A percentile compares a stretch with the other conserved stretches of the same genome.
Evolutionary conservation across 2,113 vertebrate species (phyloP).

Genomic region (Melanotaenia duboulayi): DNA sequence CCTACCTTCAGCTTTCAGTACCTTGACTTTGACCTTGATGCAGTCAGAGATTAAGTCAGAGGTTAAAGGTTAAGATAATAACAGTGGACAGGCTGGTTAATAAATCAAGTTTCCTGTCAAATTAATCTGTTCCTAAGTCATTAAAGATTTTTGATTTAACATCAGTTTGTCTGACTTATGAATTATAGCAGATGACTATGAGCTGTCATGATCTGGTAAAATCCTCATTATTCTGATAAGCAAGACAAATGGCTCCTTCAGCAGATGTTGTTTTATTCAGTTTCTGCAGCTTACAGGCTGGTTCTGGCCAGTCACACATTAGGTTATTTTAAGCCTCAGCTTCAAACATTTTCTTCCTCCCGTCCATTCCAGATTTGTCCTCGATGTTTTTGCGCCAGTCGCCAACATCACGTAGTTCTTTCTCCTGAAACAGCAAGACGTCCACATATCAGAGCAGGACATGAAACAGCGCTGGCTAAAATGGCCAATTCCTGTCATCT

Average conservation of each 20-base stretch:
- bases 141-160: too few species aligned
- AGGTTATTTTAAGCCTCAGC: slow-evolving; percentile 85
- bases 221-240: background rate
- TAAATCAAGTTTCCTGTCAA: too few species aligned
- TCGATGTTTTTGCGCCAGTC: slow-evolving; percentile 97
- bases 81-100: too few species aligned
- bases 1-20: too few species aligned
- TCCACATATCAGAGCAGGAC: background rate
- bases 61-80: too few species aligned
- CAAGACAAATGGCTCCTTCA: slow-evolving; percentile 3
- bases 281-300: slow-evolving; percentile 1
- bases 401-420: slow-evolving; percentile 88
- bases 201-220: background rate
- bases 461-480: too few species aligned
- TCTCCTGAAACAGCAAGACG: slow-evolving; percentile 78
- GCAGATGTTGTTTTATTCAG: slow-evolving; percentile 29
- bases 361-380: slow-evolving; percentile 97
- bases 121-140: too few species aligned
- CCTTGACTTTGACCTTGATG: too few species aligned
- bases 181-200: background rate
- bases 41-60: too few species aligned
- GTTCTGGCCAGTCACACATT: background rate
- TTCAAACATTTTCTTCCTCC: slow-evolving; percentile 98
- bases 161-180: too few species aligned
- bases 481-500: too few species aligned